Evolutionary conservation across 2,797 vertebrate genomes (phyloP).

Genomic region (Peromyscus attwateri): DNA sequence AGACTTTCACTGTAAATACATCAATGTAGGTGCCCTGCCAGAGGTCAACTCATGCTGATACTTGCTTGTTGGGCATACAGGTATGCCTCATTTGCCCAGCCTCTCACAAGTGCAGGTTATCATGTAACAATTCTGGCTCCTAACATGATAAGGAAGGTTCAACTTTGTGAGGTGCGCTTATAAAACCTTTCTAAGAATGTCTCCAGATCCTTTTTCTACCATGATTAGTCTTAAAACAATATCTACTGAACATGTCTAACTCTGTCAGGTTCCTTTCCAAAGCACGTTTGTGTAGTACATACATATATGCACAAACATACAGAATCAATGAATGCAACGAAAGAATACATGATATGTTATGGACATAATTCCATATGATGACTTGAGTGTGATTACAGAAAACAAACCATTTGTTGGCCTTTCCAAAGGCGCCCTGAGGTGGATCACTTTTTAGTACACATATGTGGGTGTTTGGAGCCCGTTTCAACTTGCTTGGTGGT

Average conservation of each 20-base stretch:
- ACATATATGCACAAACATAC: no score
- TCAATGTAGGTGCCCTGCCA: rapidly evolving
- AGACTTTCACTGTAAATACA: neutral
- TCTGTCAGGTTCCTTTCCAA: neutral
- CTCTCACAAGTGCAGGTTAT: neutral
- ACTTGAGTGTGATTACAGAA: neutral
- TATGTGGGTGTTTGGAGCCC: neutral
- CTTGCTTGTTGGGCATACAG: neutral
- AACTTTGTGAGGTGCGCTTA: neutral
- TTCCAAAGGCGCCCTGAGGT: neutral
- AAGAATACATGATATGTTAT: neutral
- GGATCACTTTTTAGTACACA: neutral
- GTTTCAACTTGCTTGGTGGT: neutral
- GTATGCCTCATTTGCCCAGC: rapidly evolving
- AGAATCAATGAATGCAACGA: neutral
- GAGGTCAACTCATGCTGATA: neutral
- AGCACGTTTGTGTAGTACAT: neutral
- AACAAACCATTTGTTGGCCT: neutral
- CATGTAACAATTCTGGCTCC: rapidly evolving
- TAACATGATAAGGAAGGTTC: neutral
- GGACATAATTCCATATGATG: neutral
- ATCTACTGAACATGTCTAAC: rapidly evolving
- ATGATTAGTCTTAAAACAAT: neutral
- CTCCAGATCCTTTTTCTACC: neutral
- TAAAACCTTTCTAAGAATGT: neutral